These are phyloP conservation scores for Lepus townsendii DNA, from an alignment of 2,797 vertebrate genomes.

Conservation along the genomic window DNA sequence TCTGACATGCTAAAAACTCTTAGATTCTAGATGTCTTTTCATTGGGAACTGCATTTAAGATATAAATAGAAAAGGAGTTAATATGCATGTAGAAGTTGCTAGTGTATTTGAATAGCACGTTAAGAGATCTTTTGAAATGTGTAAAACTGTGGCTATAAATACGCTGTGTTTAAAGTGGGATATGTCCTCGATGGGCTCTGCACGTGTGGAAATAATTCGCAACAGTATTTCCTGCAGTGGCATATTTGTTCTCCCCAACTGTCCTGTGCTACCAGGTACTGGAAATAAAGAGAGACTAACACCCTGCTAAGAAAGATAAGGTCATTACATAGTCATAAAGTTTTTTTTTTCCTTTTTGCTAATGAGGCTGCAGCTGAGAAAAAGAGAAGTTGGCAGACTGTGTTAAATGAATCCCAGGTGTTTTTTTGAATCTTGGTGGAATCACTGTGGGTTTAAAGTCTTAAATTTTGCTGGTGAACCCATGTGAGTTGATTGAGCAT, in stretches of 20 bases:
- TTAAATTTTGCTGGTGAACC: slow-evolving; percentile 42
- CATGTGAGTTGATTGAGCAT: slow-evolving; percentile 36
- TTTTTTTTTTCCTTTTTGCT: neutral
- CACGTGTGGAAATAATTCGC: slow-evolving; percentile 58
- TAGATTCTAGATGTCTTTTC: slow-evolving; percentile 49
- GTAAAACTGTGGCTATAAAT: slow-evolving; percentile 47
- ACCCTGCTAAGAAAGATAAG: slow-evolving; percentile 14
- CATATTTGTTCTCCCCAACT: slow-evolving; percentile 27
- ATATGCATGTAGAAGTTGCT: slow-evolving; percentile 34
- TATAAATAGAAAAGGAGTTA: slow-evolving; percentile 33
- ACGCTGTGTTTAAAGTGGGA: neutral
- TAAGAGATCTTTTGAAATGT: slow-evolving; percentile 61
- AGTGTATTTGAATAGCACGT: slow-evolving; percentile 49
- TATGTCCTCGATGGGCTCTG: neutral
- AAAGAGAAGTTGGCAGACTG: slow-evolving; percentile 7
- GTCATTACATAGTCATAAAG: neutral
- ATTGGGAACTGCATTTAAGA: slow-evolving; percentile 51
- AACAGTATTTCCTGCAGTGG: slow-evolving; percentile 46
- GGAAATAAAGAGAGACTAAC: slow-evolving; percentile 17
- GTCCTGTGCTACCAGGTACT: neutral
- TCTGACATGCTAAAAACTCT: slow-evolving; percentile 26
- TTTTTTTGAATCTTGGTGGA: slow-evolving; percentile 42
- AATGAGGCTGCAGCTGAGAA: neutral
- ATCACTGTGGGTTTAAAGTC: slow-evolving; percentile 16
- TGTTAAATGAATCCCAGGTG: neutral